A percentile compares a stretch with the other conserved stretches of the same genome.
Conservation (phyloP, 2,797 vertebrate genomes). For the Silurus aristotelis region DNA sequence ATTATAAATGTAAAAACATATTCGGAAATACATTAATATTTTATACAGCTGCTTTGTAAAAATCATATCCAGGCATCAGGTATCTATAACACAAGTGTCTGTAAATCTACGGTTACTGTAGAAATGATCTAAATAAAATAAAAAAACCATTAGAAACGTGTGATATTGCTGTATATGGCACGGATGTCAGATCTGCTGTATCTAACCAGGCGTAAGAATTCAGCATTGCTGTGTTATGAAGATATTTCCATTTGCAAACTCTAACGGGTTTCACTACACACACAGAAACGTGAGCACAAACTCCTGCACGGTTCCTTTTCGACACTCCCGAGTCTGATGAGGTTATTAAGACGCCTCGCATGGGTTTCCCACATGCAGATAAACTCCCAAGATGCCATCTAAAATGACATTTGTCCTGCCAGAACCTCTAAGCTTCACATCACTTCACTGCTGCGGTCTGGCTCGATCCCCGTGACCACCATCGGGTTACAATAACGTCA, state of each 20-base stretch:
- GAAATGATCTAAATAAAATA: background rate
- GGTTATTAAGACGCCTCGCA: constrained; percentile 4
- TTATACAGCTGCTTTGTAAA: no score
- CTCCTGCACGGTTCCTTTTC: background rate
- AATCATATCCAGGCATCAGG: no score
- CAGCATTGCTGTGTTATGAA: background rate
- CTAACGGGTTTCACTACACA: background rate
- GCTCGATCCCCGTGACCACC: background rate
- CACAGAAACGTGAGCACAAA: background rate
- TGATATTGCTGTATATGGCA: background rate
- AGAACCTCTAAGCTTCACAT: constrained; percentile 10
- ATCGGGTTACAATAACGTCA: background rate
- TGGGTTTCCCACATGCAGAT: background rate
- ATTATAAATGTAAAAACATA: background rate
- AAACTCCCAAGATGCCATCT: background rate
- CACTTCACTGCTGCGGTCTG: background rate
- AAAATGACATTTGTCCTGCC: constrained; percentile 26
- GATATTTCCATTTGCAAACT: no score
- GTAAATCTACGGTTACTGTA: background rate
- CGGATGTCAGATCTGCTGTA: background rate
- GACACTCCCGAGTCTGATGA: background rate
- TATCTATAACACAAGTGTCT: no score
- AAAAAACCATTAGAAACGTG: background rate
- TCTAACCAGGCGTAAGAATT: background rate
- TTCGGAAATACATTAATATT: background rate